Evolutionary conservation across 2,113 vertebrate genomes (phyloP), one percentile per base, ranked within the genome.

Genomic region (Danionella cerebrum): DNA sequence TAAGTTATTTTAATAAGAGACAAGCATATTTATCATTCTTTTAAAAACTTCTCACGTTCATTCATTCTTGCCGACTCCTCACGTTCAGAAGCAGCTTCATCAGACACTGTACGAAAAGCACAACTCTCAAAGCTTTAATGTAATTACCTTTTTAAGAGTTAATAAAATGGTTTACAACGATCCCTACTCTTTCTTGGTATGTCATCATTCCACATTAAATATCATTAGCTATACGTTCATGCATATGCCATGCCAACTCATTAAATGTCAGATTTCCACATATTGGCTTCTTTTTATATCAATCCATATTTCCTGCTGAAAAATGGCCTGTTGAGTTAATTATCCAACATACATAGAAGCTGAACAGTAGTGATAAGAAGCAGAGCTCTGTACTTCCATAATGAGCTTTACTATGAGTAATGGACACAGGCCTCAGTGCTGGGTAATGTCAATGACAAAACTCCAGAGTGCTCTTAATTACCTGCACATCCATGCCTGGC

Each of bases 341-440:
- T 73, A 77, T 73, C 57, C 58, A 42, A 29, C 63, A 77, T 77
- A 73, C 71, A 73, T 68, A 66, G 59, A 54, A 51, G 64, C 55
- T 64, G 71, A 73, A 77, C 70, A 64, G 63, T 47, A 73, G 36
- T 53, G 75, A 77, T 73, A 73, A 73, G 63, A 71, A 62, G 33
- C 62, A 65, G 70, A 67, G 70, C 62, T 45, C 67, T 67, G 70
- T 51, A 42, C 65, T 42, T 55, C 48, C 16, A 57, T 77, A 77
- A 77, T 73, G 71, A 77, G 71, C 71, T 77, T 73, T 67, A 73
- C 10, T 41, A 52, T 77, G 71, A 77, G 75, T 77, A 77, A 77
- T 77, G 71, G 71, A 65, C 65, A 53, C 38, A 27, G 21, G 33
- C 8, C 55, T 45, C 47, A 45, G 67, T 22, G 11, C 75, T 67